Base-by-base conservation (phyloP, 2,888 invertebrate species). In the Netelia melanura region DNA sequence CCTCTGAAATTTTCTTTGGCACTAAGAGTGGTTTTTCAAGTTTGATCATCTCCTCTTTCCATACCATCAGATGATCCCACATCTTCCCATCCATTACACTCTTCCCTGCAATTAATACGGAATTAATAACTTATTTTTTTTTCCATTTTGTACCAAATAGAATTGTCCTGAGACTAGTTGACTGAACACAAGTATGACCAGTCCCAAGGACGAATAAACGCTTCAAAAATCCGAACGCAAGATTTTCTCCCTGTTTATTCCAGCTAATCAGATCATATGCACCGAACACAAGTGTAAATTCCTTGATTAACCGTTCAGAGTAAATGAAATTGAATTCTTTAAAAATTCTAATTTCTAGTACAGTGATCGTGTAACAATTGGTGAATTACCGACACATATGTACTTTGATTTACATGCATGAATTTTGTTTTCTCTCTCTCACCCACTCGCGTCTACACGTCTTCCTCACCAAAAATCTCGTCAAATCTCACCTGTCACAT, bases 121-220 rank as follows among this genome's bases (percentile, higher is more conserved):
- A 30, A 21, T 56, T 30, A 8, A 44, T n/a, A 61, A 43, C 11
- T 68, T 23, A 52, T 68, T 68, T 68, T 21, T 25, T 68, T n/a
- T n/a, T n/a, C n/a, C n/a, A 52, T 14, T 11, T 48, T 48, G 67
- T 48, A 21, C 48, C 23, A 48, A 68, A 48, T 8, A 68, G 43
- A 68, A 23, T 23, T 52, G 67, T 52, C 23, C 52, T 25, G 11
- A 52, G 23, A 14, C 67, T 52, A 25, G 25, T 68, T 25, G 23
- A 68, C 67, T 48, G 62, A 76, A 75, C 75, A 52, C 65, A 76
- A 65, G 65, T 65, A 76, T 75, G 6, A n/a, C 76, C 67, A 65
- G 65, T 52, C 17, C 44, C 38, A 43, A 64, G 6, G 52, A 76
- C 64, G 54, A 76, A 52, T 64, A 56, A 30, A n/a, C 25, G 14